phyloP scores from a whole-genome alignment of 2,113 vertebrate species.

The Campylomormyrus numenius region DNA sequence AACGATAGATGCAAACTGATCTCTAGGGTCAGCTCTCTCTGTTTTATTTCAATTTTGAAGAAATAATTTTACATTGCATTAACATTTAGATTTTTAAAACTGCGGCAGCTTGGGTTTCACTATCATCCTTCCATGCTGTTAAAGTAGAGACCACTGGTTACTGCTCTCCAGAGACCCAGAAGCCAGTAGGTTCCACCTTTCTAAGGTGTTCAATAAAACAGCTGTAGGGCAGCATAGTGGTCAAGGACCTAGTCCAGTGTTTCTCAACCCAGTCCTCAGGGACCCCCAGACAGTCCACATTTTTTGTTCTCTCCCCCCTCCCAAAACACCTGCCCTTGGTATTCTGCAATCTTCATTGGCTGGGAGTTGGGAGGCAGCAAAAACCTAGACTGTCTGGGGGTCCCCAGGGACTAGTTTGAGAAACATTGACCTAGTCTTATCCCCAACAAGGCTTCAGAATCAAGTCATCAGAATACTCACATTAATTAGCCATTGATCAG shows the following conservation, averaged over 20 bases:
- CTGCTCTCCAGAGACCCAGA: not conserved
- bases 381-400: too few species aligned
- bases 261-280: too few species aligned
- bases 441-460: not conserved
- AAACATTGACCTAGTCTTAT: not conserved
- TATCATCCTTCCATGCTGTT: not conserved
- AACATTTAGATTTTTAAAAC: not conserved
- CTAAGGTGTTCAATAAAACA: not conserved
- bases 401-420: too few species aligned
- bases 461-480: not conserved
- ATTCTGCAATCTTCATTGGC: too few species aligned
- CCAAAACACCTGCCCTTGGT: too few species aligned
- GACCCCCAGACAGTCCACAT: too few species aligned
- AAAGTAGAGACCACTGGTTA: not conserved
- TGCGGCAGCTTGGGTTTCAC: too few species aligned
- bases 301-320: too few species aligned
- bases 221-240: not conserved
- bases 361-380: too few species aligned
- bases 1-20: not conserved
- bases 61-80: slow-evolving; percentile 9
- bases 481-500: too few species aligned
- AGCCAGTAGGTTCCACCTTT: not conserved
- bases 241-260: not conserved
- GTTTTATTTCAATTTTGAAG: not conserved
- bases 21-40: not conserved